Evolutionary conservation across 2,888 invertebrate genomes (phyloP).

Genomic region (Apamea epomidion): DNA sequence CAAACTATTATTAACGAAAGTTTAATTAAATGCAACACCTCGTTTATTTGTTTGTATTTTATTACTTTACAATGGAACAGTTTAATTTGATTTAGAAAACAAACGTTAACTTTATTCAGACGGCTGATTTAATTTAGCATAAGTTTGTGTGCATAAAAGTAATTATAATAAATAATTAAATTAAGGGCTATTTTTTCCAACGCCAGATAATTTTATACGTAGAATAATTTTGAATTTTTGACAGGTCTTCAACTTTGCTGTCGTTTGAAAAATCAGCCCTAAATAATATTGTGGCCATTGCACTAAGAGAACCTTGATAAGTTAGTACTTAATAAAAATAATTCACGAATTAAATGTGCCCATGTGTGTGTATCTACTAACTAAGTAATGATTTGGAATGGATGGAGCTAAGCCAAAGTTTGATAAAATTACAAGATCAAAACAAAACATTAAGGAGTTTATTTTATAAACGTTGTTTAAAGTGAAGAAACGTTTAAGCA

Average conservation of each 20-base stretch:
- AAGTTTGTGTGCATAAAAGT: neutral
- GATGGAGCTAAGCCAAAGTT: neutral
- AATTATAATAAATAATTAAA: neutral
- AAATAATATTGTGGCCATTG: neutral
- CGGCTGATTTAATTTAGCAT: neutral
- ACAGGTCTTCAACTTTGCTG: no score
- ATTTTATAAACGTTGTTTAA: no score
- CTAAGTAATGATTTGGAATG: neutral
- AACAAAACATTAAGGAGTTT: neutral
- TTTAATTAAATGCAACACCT: conserved; percentile 46
- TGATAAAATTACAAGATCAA: neutral
- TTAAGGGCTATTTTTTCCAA: no score
- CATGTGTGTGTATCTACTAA: neutral
- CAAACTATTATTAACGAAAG: conserved; percentile 34
- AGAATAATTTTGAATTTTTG: no score
- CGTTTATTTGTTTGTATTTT: conserved; percentile 27
- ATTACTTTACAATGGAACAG: conserved; percentile 12
- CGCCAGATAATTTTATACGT: no score
- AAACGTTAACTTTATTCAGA: neutral
- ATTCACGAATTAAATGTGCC: conserved; percentile 8
- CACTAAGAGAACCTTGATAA: neutral
- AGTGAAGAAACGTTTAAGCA: no score
- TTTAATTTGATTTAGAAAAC: conserved; percentile 6
- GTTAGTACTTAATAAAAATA: neutral
- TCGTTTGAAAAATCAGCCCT: no score